Percentiles rank a stretch among this genome's conserved stretches.
Evolutionary conservation across 2,888 invertebrate species (phyloP).

Genomic region (Quadroppia sp.): DNA sequence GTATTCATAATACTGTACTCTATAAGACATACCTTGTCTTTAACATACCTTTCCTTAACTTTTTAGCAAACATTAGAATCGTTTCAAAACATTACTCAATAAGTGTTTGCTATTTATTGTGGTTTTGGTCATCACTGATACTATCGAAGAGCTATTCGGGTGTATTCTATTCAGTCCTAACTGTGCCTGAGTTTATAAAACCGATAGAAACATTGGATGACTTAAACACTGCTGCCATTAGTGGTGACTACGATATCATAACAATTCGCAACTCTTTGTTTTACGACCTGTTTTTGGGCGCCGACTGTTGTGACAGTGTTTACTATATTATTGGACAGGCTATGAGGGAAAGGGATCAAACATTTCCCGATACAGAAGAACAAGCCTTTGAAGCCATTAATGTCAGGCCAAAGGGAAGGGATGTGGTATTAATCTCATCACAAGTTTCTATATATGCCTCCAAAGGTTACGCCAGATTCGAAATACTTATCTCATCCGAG

Average conservation of each 20-base stretch:
- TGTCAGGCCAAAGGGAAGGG: no score
- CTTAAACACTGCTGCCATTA: neutral
- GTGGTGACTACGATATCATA: neutral
- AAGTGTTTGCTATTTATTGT: neutral
- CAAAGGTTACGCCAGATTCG: neutral
- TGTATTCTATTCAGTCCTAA: slow-evolving; percentile 29
- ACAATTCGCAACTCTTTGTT: neutral
- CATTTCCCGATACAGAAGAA: neutral
- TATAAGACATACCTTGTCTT: neutral
- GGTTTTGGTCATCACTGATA: slow-evolving; percentile 18
- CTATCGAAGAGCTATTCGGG: neutral
- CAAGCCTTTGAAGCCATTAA: neutral
- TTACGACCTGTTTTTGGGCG: neutral
- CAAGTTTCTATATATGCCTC: no score
- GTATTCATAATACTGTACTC: neutral
- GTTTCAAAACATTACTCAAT: neutral
- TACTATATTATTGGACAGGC: neutral
- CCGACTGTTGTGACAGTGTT: slow-evolving; percentile 12
- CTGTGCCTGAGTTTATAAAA: neutral
- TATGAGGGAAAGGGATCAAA: neutral
- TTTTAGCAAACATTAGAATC: slow-evolving; percentile 9
- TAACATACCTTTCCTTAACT: neutral
- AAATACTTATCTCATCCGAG: slow-evolving; percentile 1
- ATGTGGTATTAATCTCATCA: no score
- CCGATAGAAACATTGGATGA: slow-evolving; percentile 37